These are phyloP conservation scores for Epistrophe grossulariae DNA, from an alignment of 2,888 invertebrate species.

Conservation along the genomic window DNA sequence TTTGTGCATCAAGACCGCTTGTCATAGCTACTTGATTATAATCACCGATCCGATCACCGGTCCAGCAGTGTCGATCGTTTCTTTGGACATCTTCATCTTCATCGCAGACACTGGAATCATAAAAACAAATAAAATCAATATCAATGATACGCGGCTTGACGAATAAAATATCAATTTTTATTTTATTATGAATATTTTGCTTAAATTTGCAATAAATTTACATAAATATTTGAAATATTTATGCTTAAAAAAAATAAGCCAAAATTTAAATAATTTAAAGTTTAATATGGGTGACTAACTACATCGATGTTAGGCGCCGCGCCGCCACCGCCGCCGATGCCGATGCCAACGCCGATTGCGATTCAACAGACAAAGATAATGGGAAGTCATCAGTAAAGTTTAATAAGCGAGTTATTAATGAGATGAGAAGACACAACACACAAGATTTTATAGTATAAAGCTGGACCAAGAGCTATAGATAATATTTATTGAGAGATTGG, in stretches of 20 bases:
- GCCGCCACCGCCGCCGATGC: background rate
- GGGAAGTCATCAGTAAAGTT: constrained; percentile 8
- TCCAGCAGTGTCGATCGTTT: constrained; percentile 83
- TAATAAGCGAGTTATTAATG: background rate
- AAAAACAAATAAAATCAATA: constrained; percentile 11
- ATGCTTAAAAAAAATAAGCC: background rate
- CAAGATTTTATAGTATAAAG: constrained; percentile 1
- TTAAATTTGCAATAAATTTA: constrained; percentile 51
- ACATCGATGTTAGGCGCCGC: constrained; percentile 20
- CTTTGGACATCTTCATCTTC: constrained; percentile 82
- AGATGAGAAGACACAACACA: constrained; percentile 3
- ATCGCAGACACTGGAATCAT: constrained; percentile 80
- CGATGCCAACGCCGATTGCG: background rate
- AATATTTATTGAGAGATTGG: constrained; percentile 25
- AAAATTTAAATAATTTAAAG: constrained; percentile 2
- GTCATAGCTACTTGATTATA: constrained; percentile 82
- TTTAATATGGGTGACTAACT: constrained; percentile 25
- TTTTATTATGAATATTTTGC: constrained; percentile 17
- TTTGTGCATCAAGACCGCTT: constrained; percentile 82
- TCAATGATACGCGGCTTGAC: background rate
- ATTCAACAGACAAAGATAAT: constrained; percentile 7
- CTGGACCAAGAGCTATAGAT: background rate
- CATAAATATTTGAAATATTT: constrained; percentile 39
- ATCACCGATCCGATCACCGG: constrained; percentile 83
- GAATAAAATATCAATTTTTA: constrained; percentile 46